Percentiles rank a stretch among this genome's conserved stretches.
Evolutionary conservation across 2,888 invertebrate genomes (phyloP).

Genomic region (Drosophila melanocephala): DNA sequence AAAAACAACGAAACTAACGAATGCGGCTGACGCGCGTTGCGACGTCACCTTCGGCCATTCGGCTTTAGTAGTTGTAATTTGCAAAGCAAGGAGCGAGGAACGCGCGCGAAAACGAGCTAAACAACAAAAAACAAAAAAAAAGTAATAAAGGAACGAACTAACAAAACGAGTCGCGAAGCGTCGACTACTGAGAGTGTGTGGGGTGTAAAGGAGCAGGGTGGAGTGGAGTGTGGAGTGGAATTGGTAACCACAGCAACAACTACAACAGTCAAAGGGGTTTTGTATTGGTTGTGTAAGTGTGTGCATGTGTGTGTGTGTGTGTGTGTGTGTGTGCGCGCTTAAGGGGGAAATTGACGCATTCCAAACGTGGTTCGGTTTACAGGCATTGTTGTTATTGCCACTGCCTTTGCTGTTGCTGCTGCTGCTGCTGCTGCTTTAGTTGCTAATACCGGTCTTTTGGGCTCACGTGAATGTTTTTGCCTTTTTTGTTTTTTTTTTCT

Average conservation of each 20-base stretch:
- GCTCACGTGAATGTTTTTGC: slow-evolving; percentile 57
- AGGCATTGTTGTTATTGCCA: slow-evolving; percentile 40
- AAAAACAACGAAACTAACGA: slow-evolving; percentile 36
- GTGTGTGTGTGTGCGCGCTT: slow-evolving; percentile 13
- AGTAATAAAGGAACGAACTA: slow-evolving; percentile 36
- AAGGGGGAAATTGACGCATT: slow-evolving; percentile 73
- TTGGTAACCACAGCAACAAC: slow-evolving; percentile 59
- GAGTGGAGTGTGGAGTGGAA: slow-evolving; percentile 31
- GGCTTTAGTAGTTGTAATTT: slow-evolving; percentile 79
- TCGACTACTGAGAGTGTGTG: slow-evolving; percentile 16
- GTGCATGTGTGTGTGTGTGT: slow-evolving; percentile 9
- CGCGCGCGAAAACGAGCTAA: slow-evolving; percentile 71
- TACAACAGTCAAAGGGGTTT: slow-evolving; percentile 22
- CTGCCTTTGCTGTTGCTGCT: slow-evolving; percentile 24
- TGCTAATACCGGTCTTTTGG: slow-evolving; percentile 73
- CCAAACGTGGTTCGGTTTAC: slow-evolving; percentile 57
- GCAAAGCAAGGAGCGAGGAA: slow-evolving; percentile 79
- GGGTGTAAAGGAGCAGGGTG: slow-evolving; percentile 12
- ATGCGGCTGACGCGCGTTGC: slow-evolving; percentile 53
- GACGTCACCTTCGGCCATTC: slow-evolving; percentile 66
- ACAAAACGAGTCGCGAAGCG: slow-evolving; percentile 40
- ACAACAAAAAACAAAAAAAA: slow-evolving; percentile 47
- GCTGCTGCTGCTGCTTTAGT: slow-evolving; percentile 45
- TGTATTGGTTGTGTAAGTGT: slow-evolving; percentile 6
- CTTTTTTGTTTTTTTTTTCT: slow-evolving; percentile 17